These are phyloP conservation scores for Macrostomum lignano DNA, from an alignment of 1,140 invertebrate genomes.

Conservation along the genomic window DNA sequence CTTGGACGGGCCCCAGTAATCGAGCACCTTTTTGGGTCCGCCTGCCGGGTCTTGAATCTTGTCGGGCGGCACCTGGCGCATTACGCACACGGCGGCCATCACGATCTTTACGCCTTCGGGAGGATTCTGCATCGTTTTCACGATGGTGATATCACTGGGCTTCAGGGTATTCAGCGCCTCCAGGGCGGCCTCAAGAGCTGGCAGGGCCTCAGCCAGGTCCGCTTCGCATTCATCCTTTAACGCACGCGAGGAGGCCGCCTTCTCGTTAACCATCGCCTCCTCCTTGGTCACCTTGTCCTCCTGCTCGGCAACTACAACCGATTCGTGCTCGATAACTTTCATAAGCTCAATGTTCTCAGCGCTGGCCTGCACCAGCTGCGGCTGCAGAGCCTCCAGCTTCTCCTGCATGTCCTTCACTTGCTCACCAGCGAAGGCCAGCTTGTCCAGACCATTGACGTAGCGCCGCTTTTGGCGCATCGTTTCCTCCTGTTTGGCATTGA, in stretches of 20 bases:
- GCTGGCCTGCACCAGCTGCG: conserved; percentile 19
- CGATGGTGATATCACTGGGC: conserved; percentile 27
- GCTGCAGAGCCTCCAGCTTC: conserved; percentile 24
- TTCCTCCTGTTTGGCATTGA: conserved; percentile 46
- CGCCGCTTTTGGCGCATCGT: conserved; percentile 42
- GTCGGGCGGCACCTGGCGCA: conserved; percentile 26
- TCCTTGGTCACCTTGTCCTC: conserved; percentile 35
- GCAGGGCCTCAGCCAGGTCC: conserved; percentile 26
- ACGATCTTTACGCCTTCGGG: conserved; percentile 26
- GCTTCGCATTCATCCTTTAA: conserved; percentile 38
- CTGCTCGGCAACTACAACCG: conserved; percentile 12
- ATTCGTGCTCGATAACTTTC: conserved; percentile 10
- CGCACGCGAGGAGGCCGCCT: conserved; percentile 34
- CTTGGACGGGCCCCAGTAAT: conserved; percentile 74
- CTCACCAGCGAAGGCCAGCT: conserved; percentile 43
- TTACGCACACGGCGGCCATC: conserved; percentile 27
- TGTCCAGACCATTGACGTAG: conserved; percentile 54
- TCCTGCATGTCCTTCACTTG: conserved; percentile 39
- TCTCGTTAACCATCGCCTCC: conserved; percentile 26
- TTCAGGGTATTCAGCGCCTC: conserved; percentile 26
- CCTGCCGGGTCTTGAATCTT: conserved; percentile 30
- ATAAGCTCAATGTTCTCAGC: conserved; percentile 35
- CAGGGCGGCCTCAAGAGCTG: conserved; percentile 25
- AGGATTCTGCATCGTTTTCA: conserved; percentile 29
- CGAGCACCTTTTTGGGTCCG: conserved; percentile 42